phyloP scores from a whole-genome alignment of 2,113 vertebrate genomes.

The Phylloscopus trochilus region DNA sequence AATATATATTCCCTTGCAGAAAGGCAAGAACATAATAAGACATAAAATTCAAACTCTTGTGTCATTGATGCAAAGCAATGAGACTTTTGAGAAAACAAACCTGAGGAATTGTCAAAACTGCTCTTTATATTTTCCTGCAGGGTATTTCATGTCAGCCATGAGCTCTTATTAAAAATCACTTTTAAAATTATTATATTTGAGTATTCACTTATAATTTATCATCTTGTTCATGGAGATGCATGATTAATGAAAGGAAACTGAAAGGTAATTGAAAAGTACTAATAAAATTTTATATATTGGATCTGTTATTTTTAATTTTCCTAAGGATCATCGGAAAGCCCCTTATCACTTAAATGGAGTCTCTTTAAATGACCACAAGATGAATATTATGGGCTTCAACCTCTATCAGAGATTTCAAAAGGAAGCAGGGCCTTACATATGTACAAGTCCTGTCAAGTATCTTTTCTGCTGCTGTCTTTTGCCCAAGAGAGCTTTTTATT shows the following conservation, averaged over 20 bases:
- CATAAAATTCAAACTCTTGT: not conserved
- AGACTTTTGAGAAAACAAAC: not conserved
- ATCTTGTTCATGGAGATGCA: conserved; percentile 28
- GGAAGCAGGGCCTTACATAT: not conserved
- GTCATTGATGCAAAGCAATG: not conserved
- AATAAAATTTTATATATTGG: conserved; percentile 46
- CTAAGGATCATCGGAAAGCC: not conserved
- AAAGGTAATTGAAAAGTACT: conserved; percentile 48
- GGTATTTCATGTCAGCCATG: not conserved
- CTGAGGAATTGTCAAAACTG: not conserved
- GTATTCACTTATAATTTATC: conserved; percentile 37
- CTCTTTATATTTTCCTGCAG: conserved; percentile 4
- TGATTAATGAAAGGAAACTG: conserved; percentile 55
- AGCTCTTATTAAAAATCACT: not conserved
- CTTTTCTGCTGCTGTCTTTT: not conserved
- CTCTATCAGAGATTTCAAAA: not conserved
- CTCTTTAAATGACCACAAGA: conserved; percentile 13
- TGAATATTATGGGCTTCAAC: not conserved
- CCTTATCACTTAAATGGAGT: not conserved
- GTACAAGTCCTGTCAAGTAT: not conserved
- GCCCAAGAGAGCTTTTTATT: not conserved
- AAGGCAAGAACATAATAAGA: not conserved
- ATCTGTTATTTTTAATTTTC: conserved; percentile 55
- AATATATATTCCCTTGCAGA: not conserved
- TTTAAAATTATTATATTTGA: conserved; percentile 33